Base-by-base conservation (phyloP, 2,888 invertebrate species). In the Barypeithes pellucidus region DNA sequence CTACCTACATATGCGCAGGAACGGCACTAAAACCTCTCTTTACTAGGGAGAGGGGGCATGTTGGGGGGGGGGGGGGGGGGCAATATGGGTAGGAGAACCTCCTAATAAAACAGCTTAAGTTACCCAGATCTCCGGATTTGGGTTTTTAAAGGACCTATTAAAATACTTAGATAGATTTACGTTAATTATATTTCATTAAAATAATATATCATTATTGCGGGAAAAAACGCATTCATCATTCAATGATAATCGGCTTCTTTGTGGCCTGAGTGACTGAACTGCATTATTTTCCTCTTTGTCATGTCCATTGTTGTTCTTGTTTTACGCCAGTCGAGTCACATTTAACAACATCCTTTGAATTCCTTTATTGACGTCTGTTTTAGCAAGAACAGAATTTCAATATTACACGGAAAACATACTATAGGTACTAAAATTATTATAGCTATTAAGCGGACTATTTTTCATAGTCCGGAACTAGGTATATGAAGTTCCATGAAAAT, bases 251-350 rank as follows among this genome's bases (percentile, higher is more conserved):
- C 18, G 14, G 8, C 20, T 61, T 43, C 24, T 61, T 43, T 61
- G 43, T 61, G 9, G 9, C 2, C 9, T 2, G 22, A 41, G 43
- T 61, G 61, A 61, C 22, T 61, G 43, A 61, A 41, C 59, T 60
- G 60, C 60, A 60, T 60, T 61, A 41, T 61, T 61, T 16, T 43
- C 43, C 39, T 12, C 11, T 39, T 60, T n/a, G 39, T 61, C 39
- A 43, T 43, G n/a, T 57, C 18, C 39, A 41, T 60, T 39, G 39
- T 29, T 29, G 7, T 41, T 41, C 12, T 60, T 22, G 43, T 61
- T 29, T 29, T 11, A 20, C 60, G 18, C 61, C 61, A 12, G 36
- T 18, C 14, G 20, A 14, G 41, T 43, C 5, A 43, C 20, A 61
- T 41, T 20, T 43, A 8, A 29, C 29, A 29, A 29, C 29, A 29